Base-by-base conservation (phyloP, 2,888 invertebrate species). In the Drosophila multiciliata region DNA sequence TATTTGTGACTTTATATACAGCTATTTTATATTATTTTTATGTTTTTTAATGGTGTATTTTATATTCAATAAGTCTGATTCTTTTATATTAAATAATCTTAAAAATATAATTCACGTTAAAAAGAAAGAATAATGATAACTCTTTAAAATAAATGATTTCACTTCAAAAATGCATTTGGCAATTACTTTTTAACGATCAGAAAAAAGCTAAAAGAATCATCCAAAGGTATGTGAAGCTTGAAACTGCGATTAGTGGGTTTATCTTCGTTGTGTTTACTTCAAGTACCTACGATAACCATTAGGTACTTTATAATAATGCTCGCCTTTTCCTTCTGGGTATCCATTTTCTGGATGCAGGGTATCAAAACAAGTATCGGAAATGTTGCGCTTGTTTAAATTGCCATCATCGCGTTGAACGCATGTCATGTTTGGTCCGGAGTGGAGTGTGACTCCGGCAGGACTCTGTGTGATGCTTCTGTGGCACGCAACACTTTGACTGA, bases 401-500 rank as follows among this genome's bases (percentile, higher is more conserved):
- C 89, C 89, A 87, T 87, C 89, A 83, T 82, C 89, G 71, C 77
- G 75, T 65, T 72, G 77, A 88, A 82, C 90, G 89, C 83, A 80
- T 90, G 90, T 87, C 87, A 78, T 77, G 78, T 69, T 63, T 73
- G 66, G 67, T 45, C 35, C 23, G 38, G 42, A 32, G 52, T 15
- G 29, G 52, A 40, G 68, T 57, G 52, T 29, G 62, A 36, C 40
- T 38, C 57, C 35, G 54, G 32, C 29, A 9, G 20, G 54, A 55
- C 67, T 69, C 38, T 57, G 57, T 67, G 40, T 66, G 55, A 55
- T 63, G 62, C 55, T 64, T 73, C 68, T 79, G 74, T 70, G 82
- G 61, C 83, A 64, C 60, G 72, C 77, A 80, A 78, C 83, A 86
- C 67, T 70, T 80, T 90, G 90, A 87, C 76, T 88, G 87, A 90